These are phyloP conservation scores for Phortica variegata DNA, from an alignment of 1,140 invertebrate genomes.

Conservation along the genomic window DNA sequence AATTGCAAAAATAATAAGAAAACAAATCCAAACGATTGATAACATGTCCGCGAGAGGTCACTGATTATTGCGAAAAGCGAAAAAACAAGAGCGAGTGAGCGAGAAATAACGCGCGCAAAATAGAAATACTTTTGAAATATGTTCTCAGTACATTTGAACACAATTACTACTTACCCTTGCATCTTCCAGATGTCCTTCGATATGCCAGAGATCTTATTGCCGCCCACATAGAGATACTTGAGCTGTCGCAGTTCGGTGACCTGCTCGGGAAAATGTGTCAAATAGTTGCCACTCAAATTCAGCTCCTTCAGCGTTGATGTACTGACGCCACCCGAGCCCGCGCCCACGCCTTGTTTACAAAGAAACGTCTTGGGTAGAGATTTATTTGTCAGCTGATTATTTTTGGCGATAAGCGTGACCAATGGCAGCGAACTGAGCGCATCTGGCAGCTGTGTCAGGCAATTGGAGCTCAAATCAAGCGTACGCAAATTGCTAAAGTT, in stretches of 20 bases:
- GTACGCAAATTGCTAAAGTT: conserved; percentile 70
- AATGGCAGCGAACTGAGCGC: conserved; percentile 69
- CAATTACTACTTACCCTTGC: conserved; percentile 71
- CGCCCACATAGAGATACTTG: conserved; percentile 86
- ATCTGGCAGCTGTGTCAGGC: conserved; percentile 73
- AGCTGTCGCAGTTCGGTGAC: conserved; percentile 75
- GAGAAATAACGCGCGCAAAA: no score
- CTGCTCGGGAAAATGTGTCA: conserved; percentile 83
- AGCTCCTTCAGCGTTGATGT: conserved; percentile 70
- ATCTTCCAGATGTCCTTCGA: conserved; percentile 80
- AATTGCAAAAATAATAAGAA: no score
- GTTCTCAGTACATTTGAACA: no score
- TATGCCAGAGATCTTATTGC: conserved; percentile 80
- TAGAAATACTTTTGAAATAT: no score
- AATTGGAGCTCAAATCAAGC: conserved; percentile 86
- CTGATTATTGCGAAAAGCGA: no score
- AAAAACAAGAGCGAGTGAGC: neutral
- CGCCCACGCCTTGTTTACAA: conserved; percentile 32
- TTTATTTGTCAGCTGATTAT: conserved; percentile 80
- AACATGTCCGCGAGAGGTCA: no score
- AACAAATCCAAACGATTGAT: no score
- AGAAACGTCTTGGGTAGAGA: conserved; percentile 77
- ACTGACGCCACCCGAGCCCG: conserved; percentile 1
- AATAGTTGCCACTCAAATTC: conserved; percentile 88
- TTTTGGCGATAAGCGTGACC: conserved; percentile 77